Evolutionary conservation across 2,113 vertebrate species (phyloP), one percentile per base, ranked within the genome.

Genomic region (Fulmarus glacialis): DNA sequence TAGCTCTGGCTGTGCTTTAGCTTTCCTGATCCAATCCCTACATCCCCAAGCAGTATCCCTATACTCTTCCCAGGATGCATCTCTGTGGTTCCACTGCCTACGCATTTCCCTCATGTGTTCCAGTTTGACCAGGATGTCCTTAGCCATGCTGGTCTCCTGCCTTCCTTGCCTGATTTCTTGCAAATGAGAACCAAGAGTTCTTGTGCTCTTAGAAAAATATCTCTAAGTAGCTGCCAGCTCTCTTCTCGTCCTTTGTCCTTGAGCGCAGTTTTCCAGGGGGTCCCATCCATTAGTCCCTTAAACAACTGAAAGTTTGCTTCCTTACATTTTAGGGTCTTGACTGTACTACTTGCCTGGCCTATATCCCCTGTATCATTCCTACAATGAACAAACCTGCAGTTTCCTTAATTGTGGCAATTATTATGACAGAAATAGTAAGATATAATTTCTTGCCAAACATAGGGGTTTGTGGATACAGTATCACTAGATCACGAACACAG

Each of bases 301-400:
- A 71, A 83, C 3, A 90, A 63, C 19, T 42, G 20, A 40, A n/a
- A 56, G 23, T 32, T 71, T 5, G 0, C 12, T 81, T 77, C 27
- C 11, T 6, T 30, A 38, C 27, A 10, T 3, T 67, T 71, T 67
- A 52, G 20, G 22, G 3, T 45, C 17, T 34, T 42, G 36, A 40
- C 20, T 32, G 24, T 15, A 15, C 1, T 40, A 74, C 36, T 56
- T 1, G 0, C 6, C 12, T 59, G 13, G 4, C 3, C 30, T 50
- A 6, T 48, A 67, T 20, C 11, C 5, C 4, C 6, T 36, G 3
- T 15, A 34, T 15, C 22, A 50, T 50, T 88, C 30, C 47, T 75
- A 29, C 10, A 68, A 70, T 42, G 12, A 63, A 38, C 22, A 94
- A 73, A 93, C 4, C 4, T 56, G 14, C 3, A n/a, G 7, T 40